These are phyloP conservation scores for Siderastrea radians DNA, from an alignment of 92 coral and sea anemone genomes.

Conservation along the genomic window DNA sequence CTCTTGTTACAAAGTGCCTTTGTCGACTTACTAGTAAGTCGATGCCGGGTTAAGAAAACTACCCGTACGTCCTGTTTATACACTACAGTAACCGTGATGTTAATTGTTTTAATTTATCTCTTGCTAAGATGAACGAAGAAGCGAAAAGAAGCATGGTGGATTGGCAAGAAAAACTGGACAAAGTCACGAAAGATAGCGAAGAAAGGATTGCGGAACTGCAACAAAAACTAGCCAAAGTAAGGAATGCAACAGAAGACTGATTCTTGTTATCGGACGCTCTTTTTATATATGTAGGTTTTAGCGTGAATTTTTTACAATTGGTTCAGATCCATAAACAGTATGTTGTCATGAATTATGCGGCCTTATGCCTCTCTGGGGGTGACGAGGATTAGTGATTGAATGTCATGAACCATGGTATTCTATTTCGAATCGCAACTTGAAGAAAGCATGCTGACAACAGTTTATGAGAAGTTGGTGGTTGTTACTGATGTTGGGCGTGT, in stretches of 20 bases:
- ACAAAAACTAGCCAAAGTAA: constrained; percentile 78
- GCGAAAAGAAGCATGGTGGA: constrained; percentile 90
- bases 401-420: neutral
- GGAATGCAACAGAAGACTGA: neutral
- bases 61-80: too few relatives aligned
- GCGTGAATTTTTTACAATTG: too few relatives aligned
- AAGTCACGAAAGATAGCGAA: constrained; percentile 88
- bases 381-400: too few relatives aligned
- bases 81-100: neutral
- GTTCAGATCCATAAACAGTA: too few relatives aligned
- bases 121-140: constrained; percentile 85
- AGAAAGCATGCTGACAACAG: neutral
- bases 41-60: too few relatives aligned
- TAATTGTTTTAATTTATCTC: neutral
- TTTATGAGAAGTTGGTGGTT: too few relatives aligned
- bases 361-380: too few relatives aligned
- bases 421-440: too few relatives aligned
- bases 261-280: neutral
- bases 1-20: neutral
- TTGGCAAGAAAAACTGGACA: constrained; percentile 89
- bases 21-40: neutral
- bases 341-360: too few relatives aligned
- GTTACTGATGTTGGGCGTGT: neutral
- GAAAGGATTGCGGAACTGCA: constrained; percentile 82
- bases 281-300: too few relatives aligned